Evolutionary conservation across 1,140 invertebrate species (phyloP).

Genomic region (Drosophila oshimai): DNA sequence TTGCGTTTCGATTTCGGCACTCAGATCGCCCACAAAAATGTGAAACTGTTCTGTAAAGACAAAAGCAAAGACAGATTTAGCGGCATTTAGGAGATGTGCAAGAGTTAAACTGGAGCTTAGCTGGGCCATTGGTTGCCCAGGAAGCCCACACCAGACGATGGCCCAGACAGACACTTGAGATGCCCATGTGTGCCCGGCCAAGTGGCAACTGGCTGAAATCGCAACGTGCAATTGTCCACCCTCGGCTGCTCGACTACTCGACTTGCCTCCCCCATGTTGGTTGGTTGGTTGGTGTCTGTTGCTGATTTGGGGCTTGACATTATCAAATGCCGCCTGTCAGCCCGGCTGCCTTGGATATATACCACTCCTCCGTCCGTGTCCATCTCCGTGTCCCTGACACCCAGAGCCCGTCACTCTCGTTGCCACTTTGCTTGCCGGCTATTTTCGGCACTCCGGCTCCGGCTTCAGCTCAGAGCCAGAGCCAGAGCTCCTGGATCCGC

Average conservation of each 20-base stretch:
- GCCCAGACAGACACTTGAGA: conserved; percentile 46
- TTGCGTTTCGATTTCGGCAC: conserved; percentile 99
- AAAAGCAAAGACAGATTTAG: conserved; percentile 32
- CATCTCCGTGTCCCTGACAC: neutral
- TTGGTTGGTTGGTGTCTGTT: conserved; percentile 54
- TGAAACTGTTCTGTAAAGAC: conserved; percentile 94
- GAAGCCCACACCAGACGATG: conserved; percentile 22
- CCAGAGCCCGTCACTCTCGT: conserved; percentile 26
- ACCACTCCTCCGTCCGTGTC: neutral
- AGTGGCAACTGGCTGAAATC: conserved; percentile 55
- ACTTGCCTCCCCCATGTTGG: neutral
- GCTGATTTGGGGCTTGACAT: conserved; percentile 73
- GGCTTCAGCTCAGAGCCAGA: conserved; percentile 20
- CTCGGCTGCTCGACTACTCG: neutral
- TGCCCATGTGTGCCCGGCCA: conserved; percentile 39
- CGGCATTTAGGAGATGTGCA: conserved; percentile 42
- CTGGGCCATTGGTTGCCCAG: neutral
- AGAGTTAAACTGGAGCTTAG: conserved; percentile 43
- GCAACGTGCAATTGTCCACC: conserved; percentile 67
- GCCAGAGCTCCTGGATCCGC: conserved; percentile 23
- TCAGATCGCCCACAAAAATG: conserved; percentile 99
- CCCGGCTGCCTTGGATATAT: conserved; percentile 11
- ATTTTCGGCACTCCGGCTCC: conserved; percentile 39
- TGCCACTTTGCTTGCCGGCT: conserved; percentile 47
- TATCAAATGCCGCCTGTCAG: conserved; percentile 74